phyloP scores from a whole-genome alignment of 2,888 invertebrate species.

The Parnassius glacialis region DNA sequence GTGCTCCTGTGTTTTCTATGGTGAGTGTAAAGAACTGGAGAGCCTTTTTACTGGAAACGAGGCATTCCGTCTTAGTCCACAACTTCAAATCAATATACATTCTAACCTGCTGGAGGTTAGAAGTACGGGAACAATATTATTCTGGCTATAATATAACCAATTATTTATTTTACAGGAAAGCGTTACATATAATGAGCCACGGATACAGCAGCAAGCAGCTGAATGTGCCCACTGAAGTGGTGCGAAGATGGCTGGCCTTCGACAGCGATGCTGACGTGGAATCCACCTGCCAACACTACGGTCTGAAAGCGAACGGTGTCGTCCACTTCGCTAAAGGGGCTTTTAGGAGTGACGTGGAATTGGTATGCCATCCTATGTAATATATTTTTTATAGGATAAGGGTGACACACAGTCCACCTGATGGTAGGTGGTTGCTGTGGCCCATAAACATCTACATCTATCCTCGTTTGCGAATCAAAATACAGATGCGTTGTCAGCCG shows the following conservation, averaged over 20 bases:
- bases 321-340: constrained; percentile 47
- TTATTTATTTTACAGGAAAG: constrained; percentile 61
- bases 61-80: no score
- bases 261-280: constrained; percentile 55
- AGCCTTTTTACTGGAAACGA: no score
- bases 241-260: constrained; percentile 75
- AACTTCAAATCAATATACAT: no score
- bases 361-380: constrained; percentile 55
- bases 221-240: constrained; percentile 64
- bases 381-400: no score
- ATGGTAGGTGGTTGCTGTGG: no score
- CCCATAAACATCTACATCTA: no score
- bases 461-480: no score
- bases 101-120: no score
- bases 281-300: constrained; percentile 74
- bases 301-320: constrained; percentile 50
- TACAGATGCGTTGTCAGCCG: no score
- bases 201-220: constrained; percentile 82
- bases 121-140: neutral
- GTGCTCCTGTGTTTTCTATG: no score
- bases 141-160: neutral
- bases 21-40: no score
- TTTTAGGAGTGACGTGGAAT: constrained; percentile 57
- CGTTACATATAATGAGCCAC: constrained; percentile 75
- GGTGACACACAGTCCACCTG: no score